phyloP scores from a whole-genome alignment of 2,113 vertebrate species.

The Gulo gulo region DNA sequence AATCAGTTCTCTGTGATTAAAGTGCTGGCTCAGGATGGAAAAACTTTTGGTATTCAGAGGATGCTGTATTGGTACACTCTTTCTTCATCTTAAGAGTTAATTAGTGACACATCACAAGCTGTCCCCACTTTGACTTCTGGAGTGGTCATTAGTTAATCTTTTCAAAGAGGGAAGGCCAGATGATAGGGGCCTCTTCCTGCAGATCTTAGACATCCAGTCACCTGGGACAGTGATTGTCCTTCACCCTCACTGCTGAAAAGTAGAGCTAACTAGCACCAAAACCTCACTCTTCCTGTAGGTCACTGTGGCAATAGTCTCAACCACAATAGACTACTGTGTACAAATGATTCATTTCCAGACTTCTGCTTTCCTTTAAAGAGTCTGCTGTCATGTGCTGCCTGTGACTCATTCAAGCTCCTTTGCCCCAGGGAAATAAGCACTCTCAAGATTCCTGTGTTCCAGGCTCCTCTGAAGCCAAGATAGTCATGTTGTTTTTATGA shows the following conservation, averaged over 20 bases:
- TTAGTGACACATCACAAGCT: background rate
- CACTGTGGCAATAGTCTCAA: background rate
- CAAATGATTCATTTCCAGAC: slow-evolving; percentile 48
- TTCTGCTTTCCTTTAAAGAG: slow-evolving; percentile 41
- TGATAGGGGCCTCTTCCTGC: background rate
- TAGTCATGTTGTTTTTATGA: background rate
- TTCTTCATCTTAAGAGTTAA: background rate
- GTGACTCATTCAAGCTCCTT: slow-evolving; percentile 7
- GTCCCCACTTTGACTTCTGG: background rate
- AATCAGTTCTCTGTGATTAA: background rate
- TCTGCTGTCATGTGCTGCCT: slow-evolving; percentile 10
- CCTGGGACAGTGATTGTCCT: background rate
- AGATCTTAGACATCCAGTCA: background rate
- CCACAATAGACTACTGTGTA: background rate
- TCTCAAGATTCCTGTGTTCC: background rate
- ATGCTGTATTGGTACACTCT: background rate
- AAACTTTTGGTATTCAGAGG: background rate
- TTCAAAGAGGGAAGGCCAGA: background rate
- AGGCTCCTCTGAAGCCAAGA: background rate
- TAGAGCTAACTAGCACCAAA: background rate
- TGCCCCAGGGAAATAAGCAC: background rate
- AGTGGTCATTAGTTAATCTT: background rate
- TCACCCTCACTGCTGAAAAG: background rate
- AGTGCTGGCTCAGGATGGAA: background rate
- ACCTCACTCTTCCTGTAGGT: background rate